Evolutionary conservation across 92 coral and sea anemone genomes (phyloP).

Genomic region (Palythoa caribaeorum): DNA sequence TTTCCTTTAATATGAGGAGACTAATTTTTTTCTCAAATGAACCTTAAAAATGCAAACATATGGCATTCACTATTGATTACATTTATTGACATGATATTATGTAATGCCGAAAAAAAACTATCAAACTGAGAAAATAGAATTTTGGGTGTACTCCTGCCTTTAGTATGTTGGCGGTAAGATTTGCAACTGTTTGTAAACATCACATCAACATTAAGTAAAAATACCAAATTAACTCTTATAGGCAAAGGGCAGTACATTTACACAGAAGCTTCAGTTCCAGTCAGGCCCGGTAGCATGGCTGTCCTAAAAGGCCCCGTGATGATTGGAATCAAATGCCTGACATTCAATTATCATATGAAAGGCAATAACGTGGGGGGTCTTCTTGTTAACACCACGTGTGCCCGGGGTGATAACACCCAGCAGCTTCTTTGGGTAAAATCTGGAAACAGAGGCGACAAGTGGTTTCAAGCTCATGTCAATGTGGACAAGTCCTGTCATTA

Average conservation of each 20-base stretch:
- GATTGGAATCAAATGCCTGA: conserved; percentile 14
- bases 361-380: conserved; percentile 27
- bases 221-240: neutral
- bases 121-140: too few species aligned
- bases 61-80: too few species aligned
- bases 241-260: conserved; percentile 32
- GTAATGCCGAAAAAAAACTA: too few species aligned
- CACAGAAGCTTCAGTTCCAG: conserved; percentile 31
- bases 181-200: too few species aligned
- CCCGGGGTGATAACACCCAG: neutral
- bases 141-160: too few species aligned
- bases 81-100: too few species aligned
- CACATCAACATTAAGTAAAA: neutral
- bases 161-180: too few species aligned
- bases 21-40: too few species aligned
- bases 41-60: too few species aligned
- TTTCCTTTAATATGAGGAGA: too few species aligned
- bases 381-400: conserved; percentile 7
- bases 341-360: conserved; percentile 28
- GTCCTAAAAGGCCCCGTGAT: conserved; percentile 9
- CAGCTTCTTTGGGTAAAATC: conserved; percentile 37
- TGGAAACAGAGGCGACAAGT: conserved; percentile 21
- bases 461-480: conserved; percentile 23
- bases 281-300: conserved; percentile 20
- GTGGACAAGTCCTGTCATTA: conserved; percentile 15